Evolutionary conservation across 2,113 vertebrate species (phyloP), one percentile per base, ranked within the genome.

Genomic region (Sturnira hondurensis): DNA sequence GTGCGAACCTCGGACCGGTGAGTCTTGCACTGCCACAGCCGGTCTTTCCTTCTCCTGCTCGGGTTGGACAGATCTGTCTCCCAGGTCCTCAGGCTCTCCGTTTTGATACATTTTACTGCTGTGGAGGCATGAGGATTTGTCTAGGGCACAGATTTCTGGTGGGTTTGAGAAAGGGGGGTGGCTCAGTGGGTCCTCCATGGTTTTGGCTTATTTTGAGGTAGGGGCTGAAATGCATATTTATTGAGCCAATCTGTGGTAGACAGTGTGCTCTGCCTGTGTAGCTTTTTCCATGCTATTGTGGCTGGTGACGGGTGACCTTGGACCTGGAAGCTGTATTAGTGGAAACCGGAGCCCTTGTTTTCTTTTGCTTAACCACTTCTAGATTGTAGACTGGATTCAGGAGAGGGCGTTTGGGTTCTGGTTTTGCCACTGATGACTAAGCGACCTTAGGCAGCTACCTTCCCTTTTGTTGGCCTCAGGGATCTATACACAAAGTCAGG

Each of bases 1-100:
- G 81, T 70, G 91, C 70, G 71, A 78, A 82, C 28, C 0, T 26
- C 95, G 78, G 89, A 93, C 68, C 31, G 97, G 96, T 97, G 86
- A 97, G 97, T 97, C 86, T 88, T 81, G 36, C 50, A 43, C 58
- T 88, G 81, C 82, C 81, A 56, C 33, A 19, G 76, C 47, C 47
- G 54, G 19, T 11, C 67, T 70, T 24, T 83, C 41, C n/a, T 91
- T 71, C 77, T 81, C 65, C 47, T 24, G 50, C 86, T 80, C 43
- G 7, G 63, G 67, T 43, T 78, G 73, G 74, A 71, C 74, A 76
- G 20, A 83, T 67, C 45, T 67, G 43, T n/a, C 73, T 95, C 80
- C 68, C 41, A 61, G 81, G 77, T 26, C 56, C 45, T 36, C 14
- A 1, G 76, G 68, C 38, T 83, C 70, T 85, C 3, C 12, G 3